Percentiles rank a stretch among this genome's conserved stretches.
Evolutionary conservation across 2,888 invertebrate species (phyloP).

Genomic region (Hypomecis atomaria): DNA sequence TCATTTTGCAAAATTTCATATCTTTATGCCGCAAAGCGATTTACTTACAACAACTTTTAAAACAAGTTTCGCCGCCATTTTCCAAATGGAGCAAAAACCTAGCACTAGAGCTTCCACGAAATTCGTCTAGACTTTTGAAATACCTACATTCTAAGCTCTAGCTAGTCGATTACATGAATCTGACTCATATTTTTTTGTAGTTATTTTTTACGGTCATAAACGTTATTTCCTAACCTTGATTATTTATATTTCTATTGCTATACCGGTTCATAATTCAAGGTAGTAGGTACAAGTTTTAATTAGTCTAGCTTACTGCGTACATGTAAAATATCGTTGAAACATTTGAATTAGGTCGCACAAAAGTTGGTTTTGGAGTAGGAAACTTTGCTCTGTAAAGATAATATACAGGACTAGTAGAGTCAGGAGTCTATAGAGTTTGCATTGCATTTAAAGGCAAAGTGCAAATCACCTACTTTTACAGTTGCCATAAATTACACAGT

Average conservation of each 20-base stretch:
- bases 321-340: constrained; percentile 1
- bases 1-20: neutral
- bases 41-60: neutral
- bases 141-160: neutral
- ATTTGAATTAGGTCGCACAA: neutral
- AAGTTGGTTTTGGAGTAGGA: too few species aligned
- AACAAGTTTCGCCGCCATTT: constrained; percentile 9
- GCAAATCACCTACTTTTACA: too few species aligned
- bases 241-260: constrained; percentile 5
- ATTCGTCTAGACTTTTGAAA: constrained; percentile 25
- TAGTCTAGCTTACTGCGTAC: constrained; percentile 4
- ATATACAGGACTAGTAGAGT: too few species aligned
- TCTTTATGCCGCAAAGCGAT: neutral
- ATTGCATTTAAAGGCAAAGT: too few species aligned
- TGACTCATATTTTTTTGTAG: constrained; percentile 15
- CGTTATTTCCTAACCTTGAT: constrained; percentile 21
- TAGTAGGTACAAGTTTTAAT: constrained; percentile 6
- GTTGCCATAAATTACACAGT: too few species aligned
- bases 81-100: constrained; percentile 2
- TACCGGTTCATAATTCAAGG: constrained; percentile 21
- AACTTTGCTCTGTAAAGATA: too few species aligned
- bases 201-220: constrained; percentile 22
- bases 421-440: too few species aligned
- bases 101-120: constrained; percentile 15
- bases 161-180: constrained; percentile 1